A percentile compares a stretch with the other conserved stretches of the same genome.
These are phyloP conservation scores for Zygaena filipendulae DNA, from an alignment of 2,888 invertebrate species.

Conservation along the genomic window DNA sequence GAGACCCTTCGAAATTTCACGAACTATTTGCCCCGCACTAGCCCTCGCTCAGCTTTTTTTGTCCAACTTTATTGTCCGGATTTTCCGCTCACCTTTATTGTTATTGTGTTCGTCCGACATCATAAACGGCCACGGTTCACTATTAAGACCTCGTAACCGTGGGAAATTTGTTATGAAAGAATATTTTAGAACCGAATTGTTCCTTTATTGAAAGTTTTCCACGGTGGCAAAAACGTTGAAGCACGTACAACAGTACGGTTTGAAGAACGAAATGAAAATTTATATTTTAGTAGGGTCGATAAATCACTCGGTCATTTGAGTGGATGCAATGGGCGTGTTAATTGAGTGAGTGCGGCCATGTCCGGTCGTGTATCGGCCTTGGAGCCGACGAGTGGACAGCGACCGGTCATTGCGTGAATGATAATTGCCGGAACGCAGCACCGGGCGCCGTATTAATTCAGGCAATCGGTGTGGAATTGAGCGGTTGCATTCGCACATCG, in stretches of 20 bases:
- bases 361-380: conserved; percentile 20
- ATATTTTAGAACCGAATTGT: conserved; percentile 16
- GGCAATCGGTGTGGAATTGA: conserved; percentile 47
- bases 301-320: conserved; percentile 50
- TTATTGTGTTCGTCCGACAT: conserved; percentile 65
- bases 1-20: conserved; percentile 62
- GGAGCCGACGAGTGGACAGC: conserved; percentile 41
- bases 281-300: conserved; percentile 29
- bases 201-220: not conserved
- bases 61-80: conserved; percentile 65
- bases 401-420: conserved; percentile 52
- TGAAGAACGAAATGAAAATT: conserved; percentile 2
- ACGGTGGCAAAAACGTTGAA: not conserved
- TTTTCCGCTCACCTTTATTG: conserved; percentile 67
- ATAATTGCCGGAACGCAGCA: conserved; percentile 51
- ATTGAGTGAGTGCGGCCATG: conserved; percentile 44
- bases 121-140: conserved; percentile 57
- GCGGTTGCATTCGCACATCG: conserved; percentile 33
- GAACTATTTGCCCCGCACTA: conserved; percentile 66
- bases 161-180: conserved; percentile 44
- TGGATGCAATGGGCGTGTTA: conserved; percentile 57
- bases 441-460: conserved; percentile 40
- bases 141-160: conserved; percentile 67
- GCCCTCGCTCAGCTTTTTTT: conserved; percentile 62
- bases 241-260: not conserved